Conservation (phyloP, 1,140 invertebrate species). For the Heterodera carotae region DNA sequence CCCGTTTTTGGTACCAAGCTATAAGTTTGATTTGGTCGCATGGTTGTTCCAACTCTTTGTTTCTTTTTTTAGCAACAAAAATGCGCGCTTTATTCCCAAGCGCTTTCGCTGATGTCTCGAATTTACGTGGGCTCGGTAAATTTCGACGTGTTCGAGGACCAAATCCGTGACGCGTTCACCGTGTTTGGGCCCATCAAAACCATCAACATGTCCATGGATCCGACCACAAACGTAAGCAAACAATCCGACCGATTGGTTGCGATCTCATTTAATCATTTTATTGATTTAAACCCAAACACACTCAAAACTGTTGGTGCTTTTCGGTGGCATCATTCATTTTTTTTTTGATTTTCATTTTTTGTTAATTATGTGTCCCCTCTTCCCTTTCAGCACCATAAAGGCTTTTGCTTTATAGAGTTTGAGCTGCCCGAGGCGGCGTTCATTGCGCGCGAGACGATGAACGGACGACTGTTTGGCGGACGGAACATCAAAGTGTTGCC, state of each 20-base stretch:
- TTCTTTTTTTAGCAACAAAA: conserved; percentile 68
- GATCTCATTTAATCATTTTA: too few species aligned
- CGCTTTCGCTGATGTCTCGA: conserved; percentile 72
- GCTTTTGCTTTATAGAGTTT: conserved; percentile 99
- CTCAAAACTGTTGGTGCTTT: too few species aligned
- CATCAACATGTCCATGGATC: conserved; percentile 99
- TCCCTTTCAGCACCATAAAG: conserved; percentile 83
- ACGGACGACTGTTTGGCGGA: conserved; percentile 96
- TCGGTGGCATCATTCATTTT: too few species aligned
- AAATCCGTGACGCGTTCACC: conserved; percentile 92
- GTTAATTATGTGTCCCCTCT: conserved; percentile 1
- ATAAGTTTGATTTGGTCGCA: too few species aligned
- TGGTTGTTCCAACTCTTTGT: too few species aligned
- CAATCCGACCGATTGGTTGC: background rate
- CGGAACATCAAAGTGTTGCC: conserved; percentile 79
- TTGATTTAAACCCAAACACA: too few species aligned
- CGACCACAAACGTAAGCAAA: conserved; percentile 74
- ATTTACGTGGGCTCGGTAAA: conserved; percentile 99
- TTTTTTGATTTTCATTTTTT: background rate
- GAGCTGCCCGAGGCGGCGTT: conserved; percentile 98
- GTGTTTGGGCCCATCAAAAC: conserved; percentile 99
- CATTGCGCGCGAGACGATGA: conserved; percentile 94
- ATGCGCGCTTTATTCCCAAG: conserved; percentile 70
- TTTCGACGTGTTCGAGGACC: conserved; percentile 98
- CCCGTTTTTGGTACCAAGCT: too few species aligned